A percentile compares a stretch with the other conserved stretches of the same genome.
Conservation (phyloP, 2,797 vertebrate species). For the Pantherophis alleghaniensis region DNA sequence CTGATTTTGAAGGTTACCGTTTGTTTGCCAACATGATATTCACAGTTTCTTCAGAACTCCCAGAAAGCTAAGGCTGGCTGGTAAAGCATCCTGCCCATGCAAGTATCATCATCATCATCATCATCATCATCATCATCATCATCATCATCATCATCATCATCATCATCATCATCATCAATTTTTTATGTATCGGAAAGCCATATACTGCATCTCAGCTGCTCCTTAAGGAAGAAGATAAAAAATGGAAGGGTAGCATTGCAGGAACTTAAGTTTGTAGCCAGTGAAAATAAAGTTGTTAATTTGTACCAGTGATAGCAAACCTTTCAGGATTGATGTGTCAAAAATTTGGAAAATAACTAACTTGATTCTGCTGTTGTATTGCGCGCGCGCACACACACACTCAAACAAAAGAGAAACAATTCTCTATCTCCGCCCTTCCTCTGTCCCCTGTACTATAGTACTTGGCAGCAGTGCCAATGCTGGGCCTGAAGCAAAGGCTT, state of each 20-base stretch:
- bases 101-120: not conserved
- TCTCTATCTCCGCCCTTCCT: not conserved
- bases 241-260: not conserved
- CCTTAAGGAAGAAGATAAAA: not conserved
- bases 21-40: not conserved
- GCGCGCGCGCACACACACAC: fast-evolving
- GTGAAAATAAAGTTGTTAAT: not conserved
- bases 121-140: not conserved
- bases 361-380: not conserved
- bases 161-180: not conserved
- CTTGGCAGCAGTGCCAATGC: not conserved
- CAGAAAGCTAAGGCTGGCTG: not conserved
- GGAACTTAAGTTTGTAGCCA: not conserved
- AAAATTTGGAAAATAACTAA: not conserved
- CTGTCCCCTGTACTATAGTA: not conserved
- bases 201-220: not conserved
- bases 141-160: not conserved
- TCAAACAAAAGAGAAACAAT: not conserved
- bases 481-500: not conserved
- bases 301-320: not conserved
- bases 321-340: not conserved
- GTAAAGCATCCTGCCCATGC: not conserved
- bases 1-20: not conserved
- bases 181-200: not conserved
- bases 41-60: not conserved